Conservation (phyloP, 2,797 vertebrate species). For the Erithacus rubecula region DNA sequence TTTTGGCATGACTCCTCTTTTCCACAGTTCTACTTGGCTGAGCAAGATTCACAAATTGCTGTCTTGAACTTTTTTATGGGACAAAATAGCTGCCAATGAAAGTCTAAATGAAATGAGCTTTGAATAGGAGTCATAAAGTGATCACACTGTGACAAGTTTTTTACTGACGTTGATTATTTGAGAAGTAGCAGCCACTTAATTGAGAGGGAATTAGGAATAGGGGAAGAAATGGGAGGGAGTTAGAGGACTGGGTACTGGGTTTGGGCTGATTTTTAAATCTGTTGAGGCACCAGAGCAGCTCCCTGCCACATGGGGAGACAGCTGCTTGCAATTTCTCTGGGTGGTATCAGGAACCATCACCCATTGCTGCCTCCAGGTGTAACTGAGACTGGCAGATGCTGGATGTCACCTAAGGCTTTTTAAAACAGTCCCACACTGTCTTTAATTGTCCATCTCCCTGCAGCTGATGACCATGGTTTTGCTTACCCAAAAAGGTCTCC, state of each 20-base stretch:
- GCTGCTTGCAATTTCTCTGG: not conserved
- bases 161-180: slow-evolving; percentile 74
- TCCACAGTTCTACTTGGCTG: slow-evolving; percentile 73
- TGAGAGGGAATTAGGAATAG: not conserved
- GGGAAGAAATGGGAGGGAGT: not conserved
- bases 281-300: not conserved
- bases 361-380: not conserved
- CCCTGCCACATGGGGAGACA: not conserved
- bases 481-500: not conserved
- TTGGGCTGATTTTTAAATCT: not conserved
- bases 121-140: slow-evolving; percentile 76
- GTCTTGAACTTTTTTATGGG: slow-evolving; percentile 79
- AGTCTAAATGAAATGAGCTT: slow-evolving; percentile 76
- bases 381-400: not conserved
- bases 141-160: slow-evolving; percentile 65
- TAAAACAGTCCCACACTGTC: not conserved
- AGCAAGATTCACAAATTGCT: slow-evolving; percentile 82
- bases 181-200: not conserved
- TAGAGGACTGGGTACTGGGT: not conserved
- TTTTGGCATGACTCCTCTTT: slow-evolving; percentile 78
- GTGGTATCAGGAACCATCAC: not conserved
- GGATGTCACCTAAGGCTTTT: not conserved
- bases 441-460: not conserved
- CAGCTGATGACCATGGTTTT: not conserved
- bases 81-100: slow-evolving; percentile 83